These are phyloP conservation scores for Otus sunia DNA, from an alignment of 2,113 vertebrate species.

Conservation along the genomic window DNA sequence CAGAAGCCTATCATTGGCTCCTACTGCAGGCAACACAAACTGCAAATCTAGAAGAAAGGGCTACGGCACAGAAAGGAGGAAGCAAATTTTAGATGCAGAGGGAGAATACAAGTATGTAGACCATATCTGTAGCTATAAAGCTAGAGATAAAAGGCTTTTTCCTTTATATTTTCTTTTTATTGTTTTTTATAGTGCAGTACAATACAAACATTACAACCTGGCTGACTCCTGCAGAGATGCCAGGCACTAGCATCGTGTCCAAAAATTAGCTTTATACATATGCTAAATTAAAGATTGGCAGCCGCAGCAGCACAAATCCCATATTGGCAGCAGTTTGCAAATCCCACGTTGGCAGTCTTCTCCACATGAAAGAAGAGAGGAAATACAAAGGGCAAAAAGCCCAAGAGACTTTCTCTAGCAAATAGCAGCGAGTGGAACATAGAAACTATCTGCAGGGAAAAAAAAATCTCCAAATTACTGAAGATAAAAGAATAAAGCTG, in stretches of 20 bases:
- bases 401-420: constrained; percentile 64
- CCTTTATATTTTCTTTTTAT: constrained; percentile 63
- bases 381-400: constrained; percentile 73
- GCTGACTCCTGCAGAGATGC: constrained; percentile 72
- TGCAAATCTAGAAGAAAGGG: constrained; percentile 68
- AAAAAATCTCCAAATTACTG: constrained; percentile 47
- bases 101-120: constrained; percentile 65
- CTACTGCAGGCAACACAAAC: constrained; percentile 68
- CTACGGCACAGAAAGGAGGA: constrained; percentile 28
- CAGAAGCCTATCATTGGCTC: constrained; percentile 71
- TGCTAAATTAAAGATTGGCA: constrained; percentile 82
- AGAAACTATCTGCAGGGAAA: constrained; percentile 52
- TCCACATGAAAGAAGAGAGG: constrained; percentile 73
- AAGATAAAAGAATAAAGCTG: constrained; percentile 58
- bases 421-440: constrained; percentile 61
- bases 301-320: constrained; percentile 69
- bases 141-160: constrained; percentile 60
- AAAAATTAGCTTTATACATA: constrained; percentile 82
- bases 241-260: constrained; percentile 74
- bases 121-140: constrained; percentile 66
- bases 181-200: constrained; percentile 69
- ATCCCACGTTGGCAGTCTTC: constrained; percentile 76
- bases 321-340: constrained; percentile 78
- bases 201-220: constrained; percentile 70
- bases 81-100: constrained; percentile 43